Evolutionary conservation across 2,888 invertebrate genomes (phyloP), one percentile per base, ranked within the genome.

Genomic region (Periphyllus acericola): DNA sequence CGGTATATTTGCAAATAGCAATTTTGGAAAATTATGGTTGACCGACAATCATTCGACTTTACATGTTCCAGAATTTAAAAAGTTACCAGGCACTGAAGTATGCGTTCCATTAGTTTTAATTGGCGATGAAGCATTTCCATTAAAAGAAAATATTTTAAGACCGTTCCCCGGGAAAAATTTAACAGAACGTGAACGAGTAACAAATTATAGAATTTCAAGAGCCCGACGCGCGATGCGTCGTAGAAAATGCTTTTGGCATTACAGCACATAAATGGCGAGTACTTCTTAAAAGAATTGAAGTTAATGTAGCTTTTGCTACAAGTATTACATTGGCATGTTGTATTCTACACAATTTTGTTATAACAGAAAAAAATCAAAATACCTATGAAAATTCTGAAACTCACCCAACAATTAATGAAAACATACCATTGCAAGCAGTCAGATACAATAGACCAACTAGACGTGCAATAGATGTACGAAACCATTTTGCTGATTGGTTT

Each of bases 401-500:
- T 29, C 29, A 29, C 29, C 29, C 68, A 29, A 68, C 68, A 71
- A 71, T 71, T 14, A 71, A 17, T 71, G 32, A 71, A 71, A 71
- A 32, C 14, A 6, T 14, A 71, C 32, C 3, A 71, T 29, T 68
- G 29, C 68, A 71, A 14, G 5, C 17, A 32, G 71, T 71, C 71
- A 71, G 71, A 32, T 71, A 71, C 71, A 71, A 71, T 71, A 71
- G 75, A 75, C 46, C 75, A 75, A 75, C 75, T 75, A 75, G 5
- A 75, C 75, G 75, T 46, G 75, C 75, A 75, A 76, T 76, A 0
- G 76, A 46, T 76, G 76, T 76, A 75, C 40, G 75, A 75, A 75
- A 75, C 46, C 46, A 76, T 76, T 76, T 76, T 76, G 76, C 76
- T 76, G 76, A 76, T 76, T 76, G 76, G 76, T 76, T 76, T 46